phyloP scores from a whole-genome alignment of 2,797 vertebrate species.

The Rousettus madagascariensis region DNA sequence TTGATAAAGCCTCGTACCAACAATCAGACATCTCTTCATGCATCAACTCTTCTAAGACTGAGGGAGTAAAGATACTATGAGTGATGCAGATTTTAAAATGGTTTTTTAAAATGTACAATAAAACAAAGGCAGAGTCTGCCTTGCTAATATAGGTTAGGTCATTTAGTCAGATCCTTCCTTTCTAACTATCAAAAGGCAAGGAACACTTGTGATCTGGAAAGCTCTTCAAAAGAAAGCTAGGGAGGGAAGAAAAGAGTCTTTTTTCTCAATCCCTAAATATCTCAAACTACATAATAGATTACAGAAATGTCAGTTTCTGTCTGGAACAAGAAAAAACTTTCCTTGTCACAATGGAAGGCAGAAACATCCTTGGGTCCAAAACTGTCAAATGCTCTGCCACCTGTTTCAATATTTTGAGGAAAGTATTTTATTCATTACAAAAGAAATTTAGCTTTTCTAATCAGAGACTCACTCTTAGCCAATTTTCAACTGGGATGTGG shows the following conservation, averaged over 20 bases:
- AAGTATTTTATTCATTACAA: neutral
- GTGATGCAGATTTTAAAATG: neutral
- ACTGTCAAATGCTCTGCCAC: neutral
- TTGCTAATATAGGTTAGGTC: too few species aligned
- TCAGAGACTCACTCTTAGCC: constrained; percentile 12
- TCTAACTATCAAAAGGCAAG: neutral
- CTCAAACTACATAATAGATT: neutral
- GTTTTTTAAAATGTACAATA: neutral
- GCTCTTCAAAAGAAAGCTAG: neutral
- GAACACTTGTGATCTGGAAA: neutral
- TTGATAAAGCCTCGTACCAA: neutral
- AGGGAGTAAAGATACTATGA: neutral
- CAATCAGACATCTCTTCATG: neutral
- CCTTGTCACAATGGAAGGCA: neutral
- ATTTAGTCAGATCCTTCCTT: neutral
- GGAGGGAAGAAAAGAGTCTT: neutral
- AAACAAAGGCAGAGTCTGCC: neutral
- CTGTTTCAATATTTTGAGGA: neutral
- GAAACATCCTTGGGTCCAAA: neutral
- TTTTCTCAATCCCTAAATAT: neutral
- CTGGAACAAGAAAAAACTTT: neutral
- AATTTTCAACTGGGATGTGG: constrained; percentile 8
- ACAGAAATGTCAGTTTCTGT: neutral
- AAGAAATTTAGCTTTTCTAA: constrained; percentile 24
- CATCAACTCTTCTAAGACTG: neutral